Percentiles rank a stretch among this genome's conserved stretches.
Evolutionary conservation across 2,888 invertebrate species (phyloP).

Genomic region (Gymnoscelis rufifasciata): DNA sequence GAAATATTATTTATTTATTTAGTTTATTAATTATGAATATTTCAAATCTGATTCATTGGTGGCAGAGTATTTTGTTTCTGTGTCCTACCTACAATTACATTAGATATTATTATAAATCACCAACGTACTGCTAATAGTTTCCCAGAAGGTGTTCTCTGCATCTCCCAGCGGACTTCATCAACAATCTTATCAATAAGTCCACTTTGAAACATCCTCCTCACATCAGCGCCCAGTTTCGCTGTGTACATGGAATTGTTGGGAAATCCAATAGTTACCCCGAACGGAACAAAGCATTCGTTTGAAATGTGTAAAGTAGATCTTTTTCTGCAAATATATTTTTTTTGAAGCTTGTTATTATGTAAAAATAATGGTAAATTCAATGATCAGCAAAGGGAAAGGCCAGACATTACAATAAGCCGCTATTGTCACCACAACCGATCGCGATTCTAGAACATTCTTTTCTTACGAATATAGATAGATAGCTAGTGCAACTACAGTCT

Average conservation of each 20-base stretch:
- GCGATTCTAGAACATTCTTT: too few relatives aligned
- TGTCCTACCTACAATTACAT: too few relatives aligned
- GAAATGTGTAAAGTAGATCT: slow-evolving; percentile 85
- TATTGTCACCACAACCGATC: too few relatives aligned
- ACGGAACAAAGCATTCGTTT: slow-evolving; percentile 86
- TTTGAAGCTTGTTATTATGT: neutral
- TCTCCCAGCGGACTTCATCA: slow-evolving; percentile 85
- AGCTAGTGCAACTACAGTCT: too few relatives aligned
- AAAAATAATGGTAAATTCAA: too few relatives aligned
- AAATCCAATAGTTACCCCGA: slow-evolving; percentile 82
- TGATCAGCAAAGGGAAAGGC: too few relatives aligned
- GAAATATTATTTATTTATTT: too few relatives aligned
- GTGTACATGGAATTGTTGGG: slow-evolving; percentile 83
- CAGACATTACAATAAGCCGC: too few relatives aligned
- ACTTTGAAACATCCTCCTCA: slow-evolving; percentile 81
- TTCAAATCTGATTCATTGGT: too few relatives aligned
- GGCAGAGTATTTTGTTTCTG: too few relatives aligned
- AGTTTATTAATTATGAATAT: too few relatives aligned
- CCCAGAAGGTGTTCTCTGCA: slow-evolving; percentile 81
- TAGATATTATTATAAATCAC: neutral
- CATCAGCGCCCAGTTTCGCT: slow-evolving; percentile 79
- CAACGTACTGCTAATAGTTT: slow-evolving; percentile 80
- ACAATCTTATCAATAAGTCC: slow-evolving; percentile 83
- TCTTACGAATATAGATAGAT: too few relatives aligned
- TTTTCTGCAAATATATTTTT: slow-evolving; percentile 55